Conservation (phyloP, 2,888 invertebrate species). For the Tuta absoluta region DNA sequence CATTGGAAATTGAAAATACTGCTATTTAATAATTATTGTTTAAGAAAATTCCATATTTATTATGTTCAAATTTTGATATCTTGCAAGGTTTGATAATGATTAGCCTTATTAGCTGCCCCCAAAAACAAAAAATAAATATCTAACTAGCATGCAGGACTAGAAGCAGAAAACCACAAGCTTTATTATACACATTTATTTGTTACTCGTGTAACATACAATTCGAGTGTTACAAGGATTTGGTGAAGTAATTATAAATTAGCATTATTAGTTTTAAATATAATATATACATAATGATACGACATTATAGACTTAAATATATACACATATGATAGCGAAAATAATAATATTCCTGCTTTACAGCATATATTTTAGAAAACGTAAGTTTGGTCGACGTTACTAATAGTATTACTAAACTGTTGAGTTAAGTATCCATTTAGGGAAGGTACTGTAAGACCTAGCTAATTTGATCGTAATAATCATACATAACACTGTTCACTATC, state of each 20-base stretch:
- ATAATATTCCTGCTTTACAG: slow-evolving; percentile 34
- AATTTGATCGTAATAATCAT: neutral
- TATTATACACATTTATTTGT: slow-evolving; percentile 77
- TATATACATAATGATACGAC: slow-evolving; percentile 46
- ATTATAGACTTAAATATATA: slow-evolving; percentile 42
- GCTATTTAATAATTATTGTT: too few relatives aligned
- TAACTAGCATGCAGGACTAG: slow-evolving; percentile 76
- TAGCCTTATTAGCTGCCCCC: slow-evolving; percentile 58
- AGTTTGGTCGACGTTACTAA: slow-evolving; percentile 35
- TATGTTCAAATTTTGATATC: too few relatives aligned
- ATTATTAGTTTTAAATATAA: slow-evolving; percentile 39
- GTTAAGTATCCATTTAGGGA: neutral
- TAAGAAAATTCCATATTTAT: neutral
- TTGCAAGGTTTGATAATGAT: neutral
- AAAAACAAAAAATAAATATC: slow-evolving; percentile 46
- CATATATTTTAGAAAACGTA: slow-evolving; percentile 34
- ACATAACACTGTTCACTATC: neutral
- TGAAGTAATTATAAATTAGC: slow-evolving; percentile 41
- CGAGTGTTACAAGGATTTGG: slow-evolving; percentile 61
- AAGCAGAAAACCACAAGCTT: slow-evolving; percentile 78
- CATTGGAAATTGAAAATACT: too few relatives aligned
- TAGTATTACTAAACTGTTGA: slow-evolving; percentile 16
- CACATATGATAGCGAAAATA: slow-evolving; percentile 42
- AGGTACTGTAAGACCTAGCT: slow-evolving; percentile 11
- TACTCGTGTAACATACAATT: slow-evolving; percentile 66